Conservation (phyloP, 2,888 invertebrate genomes). For the Aleiodes leptofemur region DNA sequence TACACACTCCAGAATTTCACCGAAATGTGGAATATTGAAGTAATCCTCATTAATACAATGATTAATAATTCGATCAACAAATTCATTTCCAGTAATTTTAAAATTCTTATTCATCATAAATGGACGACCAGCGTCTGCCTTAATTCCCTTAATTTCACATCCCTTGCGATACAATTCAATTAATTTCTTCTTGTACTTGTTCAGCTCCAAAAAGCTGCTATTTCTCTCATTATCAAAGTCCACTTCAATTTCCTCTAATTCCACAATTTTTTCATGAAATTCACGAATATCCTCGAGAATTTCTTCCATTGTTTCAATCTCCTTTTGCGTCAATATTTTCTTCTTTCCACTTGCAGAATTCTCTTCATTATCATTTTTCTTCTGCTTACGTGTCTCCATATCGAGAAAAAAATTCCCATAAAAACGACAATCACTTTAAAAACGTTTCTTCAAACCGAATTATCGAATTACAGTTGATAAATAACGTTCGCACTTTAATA, state of each 20-base stretch:
- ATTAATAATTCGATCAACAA: neutral
- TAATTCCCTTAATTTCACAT: neutral
- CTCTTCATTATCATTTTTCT: neutral
- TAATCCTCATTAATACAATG: neutral
- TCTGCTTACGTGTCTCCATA: neutral
- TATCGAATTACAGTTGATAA: too few species aligned
- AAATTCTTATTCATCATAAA: neutral
- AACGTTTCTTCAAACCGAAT: too few species aligned
- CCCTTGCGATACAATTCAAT: neutral
- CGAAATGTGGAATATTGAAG: neutral
- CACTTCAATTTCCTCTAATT: constrained; percentile 4
- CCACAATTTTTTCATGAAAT: neutral
- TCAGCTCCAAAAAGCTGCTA: constrained; percentile 1
- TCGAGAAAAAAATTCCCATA: neutral
- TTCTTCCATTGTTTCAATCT: neutral
- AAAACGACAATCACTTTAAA: too few species aligned
- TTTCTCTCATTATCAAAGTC: neutral
- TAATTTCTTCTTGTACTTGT: neutral
- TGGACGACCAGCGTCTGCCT: neutral
- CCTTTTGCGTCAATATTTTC: neutral
- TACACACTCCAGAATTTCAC: neutral
- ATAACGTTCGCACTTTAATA: too few species aligned
- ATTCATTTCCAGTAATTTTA: neutral
- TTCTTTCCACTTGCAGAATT: neutral
- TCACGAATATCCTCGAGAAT: neutral